Base-by-base conservation (phyloP, 2,888 invertebrate species). In the Tanypteryx hageni region DNA sequence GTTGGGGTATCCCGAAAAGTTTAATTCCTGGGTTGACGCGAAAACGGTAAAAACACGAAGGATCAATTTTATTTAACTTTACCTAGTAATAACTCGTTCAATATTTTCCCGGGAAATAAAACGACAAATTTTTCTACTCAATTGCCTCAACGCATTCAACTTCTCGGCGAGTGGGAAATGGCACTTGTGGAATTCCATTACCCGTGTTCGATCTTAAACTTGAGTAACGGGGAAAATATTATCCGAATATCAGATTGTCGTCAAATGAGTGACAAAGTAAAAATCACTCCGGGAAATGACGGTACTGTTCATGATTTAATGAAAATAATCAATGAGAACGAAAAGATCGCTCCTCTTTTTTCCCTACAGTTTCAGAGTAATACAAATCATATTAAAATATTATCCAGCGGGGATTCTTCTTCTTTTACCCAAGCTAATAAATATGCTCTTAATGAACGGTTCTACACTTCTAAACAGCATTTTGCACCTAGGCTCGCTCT, bases 81-180 rank as follows among this genome's bases (percentile, higher is more conserved):
- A 0, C 92, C 93, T 31, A 93, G 93, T 61, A 94, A 94, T 92
- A 94, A 93, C 64, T 94, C 93, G 18, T 93, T 93, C 93, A 4
- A 92, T 0, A 93, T 93, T 91, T 94, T 93, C 93, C 93, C 93
- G 0, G 92, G 93, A 56, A 94, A 94, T 92, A 94, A 93, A 56
- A 93, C 94, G 10, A 93, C 94, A 11, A 92, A 93, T 64, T 94
- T 93, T 92, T 92, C 22, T 64, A 94, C 94, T 11, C 93, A 93
- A 22, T 84, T 94, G 91, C 93, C 93, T 14, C 91, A 92, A 56
- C 92, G 92, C 16, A 92, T 94, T 44, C 57, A 86, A 64, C 92
- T 94, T 57, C 64, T 93, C 3, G 94, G 93, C 10, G 92, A 93
- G 18, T 94, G 93, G 94, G 93, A 93, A 92, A 93, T 94, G 0